A percentile compares a stretch with the other conserved stretches of the same genome.
These are phyloP conservation scores for Pristionchus exspectatus DNA, from an alignment of 2,888 invertebrate species.

Conservation along the genomic window DNA sequence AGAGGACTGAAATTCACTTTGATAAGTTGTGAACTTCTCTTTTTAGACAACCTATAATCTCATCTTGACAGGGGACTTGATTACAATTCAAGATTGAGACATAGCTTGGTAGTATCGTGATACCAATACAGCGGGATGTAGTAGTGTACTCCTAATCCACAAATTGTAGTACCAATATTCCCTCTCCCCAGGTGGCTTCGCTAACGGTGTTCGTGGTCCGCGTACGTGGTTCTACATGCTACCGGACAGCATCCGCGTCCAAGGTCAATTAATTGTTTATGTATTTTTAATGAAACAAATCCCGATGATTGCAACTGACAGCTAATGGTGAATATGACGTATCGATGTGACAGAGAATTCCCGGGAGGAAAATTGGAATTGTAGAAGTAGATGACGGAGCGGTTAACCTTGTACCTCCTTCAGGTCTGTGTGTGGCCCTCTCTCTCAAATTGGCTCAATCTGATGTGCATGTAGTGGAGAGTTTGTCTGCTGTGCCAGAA, in stretches of 20 bases:
- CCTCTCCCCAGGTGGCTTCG: slow-evolving; percentile 84
- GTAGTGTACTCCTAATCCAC: background rate
- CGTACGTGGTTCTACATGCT: slow-evolving; percentile 94
- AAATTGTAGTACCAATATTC: background rate
- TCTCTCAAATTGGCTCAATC: slow-evolving; percentile 94
- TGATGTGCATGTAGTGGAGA: slow-evolving; percentile 92
- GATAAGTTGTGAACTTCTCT: too few species aligned
- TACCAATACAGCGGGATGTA: background rate
- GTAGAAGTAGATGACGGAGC: too few species aligned
- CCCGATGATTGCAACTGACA: background rate
- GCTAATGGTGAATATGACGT: slow-evolving; percentile 82
- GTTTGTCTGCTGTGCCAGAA: slow-evolving; percentile 81
- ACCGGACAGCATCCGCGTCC: slow-evolving; percentile 86
- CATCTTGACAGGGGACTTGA: too few species aligned
- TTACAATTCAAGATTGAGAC: background rate
- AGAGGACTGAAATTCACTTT: too few species aligned
- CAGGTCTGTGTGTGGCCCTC: slow-evolving; percentile 87
- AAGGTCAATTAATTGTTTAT: slow-evolving; percentile 83
- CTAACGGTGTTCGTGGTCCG: slow-evolving; percentile 93
- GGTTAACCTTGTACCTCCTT: slow-evolving; percentile 79
- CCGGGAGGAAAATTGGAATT: background rate
- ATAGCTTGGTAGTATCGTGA: background rate
- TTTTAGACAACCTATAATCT: too few species aligned
- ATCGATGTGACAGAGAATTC: background rate
- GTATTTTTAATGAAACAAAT: too few species aligned